A percentile compares a stretch with the other conserved stretches of the same genome.
phyloP scores from a whole-genome alignment of 2,888 invertebrate species.

The Torymus tubicola region DNA sequence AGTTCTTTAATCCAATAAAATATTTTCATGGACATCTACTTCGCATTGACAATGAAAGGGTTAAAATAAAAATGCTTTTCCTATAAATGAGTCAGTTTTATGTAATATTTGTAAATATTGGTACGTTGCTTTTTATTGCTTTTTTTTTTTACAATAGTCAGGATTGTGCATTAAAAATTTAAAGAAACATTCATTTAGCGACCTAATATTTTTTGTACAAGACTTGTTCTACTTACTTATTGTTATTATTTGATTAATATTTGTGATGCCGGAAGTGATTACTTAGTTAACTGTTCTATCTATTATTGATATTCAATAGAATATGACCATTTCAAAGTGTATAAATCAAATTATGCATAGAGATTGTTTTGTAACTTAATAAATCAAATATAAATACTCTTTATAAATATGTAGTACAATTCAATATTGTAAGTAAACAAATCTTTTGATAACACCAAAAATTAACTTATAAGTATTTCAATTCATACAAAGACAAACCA shows the following conservation, averaged over 20 bases:
- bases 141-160: conserved; percentile 29
- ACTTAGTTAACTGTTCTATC: conserved; percentile 25
- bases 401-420: conserved; percentile 26
- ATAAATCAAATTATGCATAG: conserved; percentile 22
- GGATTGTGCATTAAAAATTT: conserved; percentile 16
- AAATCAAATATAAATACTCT: conserved; percentile 17
- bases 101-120: conserved; percentile 52
- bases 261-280: conserved; percentile 19
- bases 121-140: conserved; percentile 33
- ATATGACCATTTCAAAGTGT: conserved; percentile 27
- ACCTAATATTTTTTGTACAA: conserved; percentile 5
- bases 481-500: conserved; percentile 30
- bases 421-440: conserved; percentile 33
- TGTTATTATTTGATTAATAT: conserved; percentile 10
- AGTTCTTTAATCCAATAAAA: conserved; percentile 69
- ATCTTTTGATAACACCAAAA: conserved; percentile 21
- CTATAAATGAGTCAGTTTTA: conserved; percentile 34
- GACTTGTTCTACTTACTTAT: conserved; percentile 9
- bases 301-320: conserved; percentile 23
- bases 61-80: conserved; percentile 48
- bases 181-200: background rate
- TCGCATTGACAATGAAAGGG: conserved; percentile 30
- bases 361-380: conserved; percentile 32
- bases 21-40: conserved; percentile 4
- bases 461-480: conserved; percentile 21